Evolutionary conservation across 2,113 vertebrate genomes (phyloP).

Genomic region (Callocephalon fimbriatum): DNA sequence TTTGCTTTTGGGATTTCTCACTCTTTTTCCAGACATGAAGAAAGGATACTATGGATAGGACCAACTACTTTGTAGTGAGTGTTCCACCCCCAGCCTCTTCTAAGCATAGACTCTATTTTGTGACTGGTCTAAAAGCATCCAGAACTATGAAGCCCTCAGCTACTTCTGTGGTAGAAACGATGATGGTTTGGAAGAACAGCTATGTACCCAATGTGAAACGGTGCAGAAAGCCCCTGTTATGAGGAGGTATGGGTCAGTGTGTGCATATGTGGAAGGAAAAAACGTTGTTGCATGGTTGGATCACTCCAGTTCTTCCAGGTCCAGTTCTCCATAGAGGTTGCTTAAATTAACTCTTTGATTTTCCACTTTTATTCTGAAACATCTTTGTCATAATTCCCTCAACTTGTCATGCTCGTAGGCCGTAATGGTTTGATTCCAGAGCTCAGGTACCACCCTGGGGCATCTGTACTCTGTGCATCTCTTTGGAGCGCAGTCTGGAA

Average conservation of each 20-base stretch:
- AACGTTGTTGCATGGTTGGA: neutral
- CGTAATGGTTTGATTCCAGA: neutral
- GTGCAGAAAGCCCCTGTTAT: neutral
- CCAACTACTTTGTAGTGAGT: neutral
- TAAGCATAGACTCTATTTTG: neutral
- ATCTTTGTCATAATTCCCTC: neutral
- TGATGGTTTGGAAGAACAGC: neutral
- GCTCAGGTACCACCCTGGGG: neutral
- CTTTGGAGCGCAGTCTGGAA: neutral
- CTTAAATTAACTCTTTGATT: neutral
- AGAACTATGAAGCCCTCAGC: neutral
- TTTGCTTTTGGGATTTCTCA: neutral
- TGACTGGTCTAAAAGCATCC: neutral
- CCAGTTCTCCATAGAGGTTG: neutral
- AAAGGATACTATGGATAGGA: neutral
- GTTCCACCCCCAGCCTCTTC: neutral
- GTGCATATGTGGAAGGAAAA: neutral
- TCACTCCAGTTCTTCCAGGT: neutral
- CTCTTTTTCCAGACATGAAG: neutral
- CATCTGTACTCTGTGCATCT: neutral
- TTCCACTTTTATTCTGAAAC: neutral
- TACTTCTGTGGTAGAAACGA: accelerated
- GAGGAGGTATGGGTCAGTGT: neutral
- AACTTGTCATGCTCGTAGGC: neutral
- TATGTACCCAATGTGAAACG: neutral